Conservation (phyloP, 2,113 vertebrate genomes). For the Cololabis saira region DNA sequence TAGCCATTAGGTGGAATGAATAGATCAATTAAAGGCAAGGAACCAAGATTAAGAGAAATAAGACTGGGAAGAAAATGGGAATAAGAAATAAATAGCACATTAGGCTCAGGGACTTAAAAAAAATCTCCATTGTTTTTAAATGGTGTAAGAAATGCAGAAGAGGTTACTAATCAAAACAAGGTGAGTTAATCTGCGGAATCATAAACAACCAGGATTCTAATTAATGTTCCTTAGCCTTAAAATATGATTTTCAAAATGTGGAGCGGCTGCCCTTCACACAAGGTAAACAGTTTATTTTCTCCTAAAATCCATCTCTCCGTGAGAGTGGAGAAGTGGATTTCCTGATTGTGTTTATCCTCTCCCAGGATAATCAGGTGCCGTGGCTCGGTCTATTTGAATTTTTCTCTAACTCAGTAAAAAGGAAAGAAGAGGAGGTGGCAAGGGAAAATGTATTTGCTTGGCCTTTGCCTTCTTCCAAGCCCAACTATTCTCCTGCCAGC, state of each 20-base stretch:
- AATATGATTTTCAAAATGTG: constrained; percentile 43
- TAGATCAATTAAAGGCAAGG: constrained; percentile 97
- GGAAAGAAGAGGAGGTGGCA: constrained; percentile 49
- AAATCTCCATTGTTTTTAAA: constrained; percentile 33
- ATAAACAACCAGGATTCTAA: constrained; percentile 46
- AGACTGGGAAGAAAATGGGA: constrained; percentile 79
- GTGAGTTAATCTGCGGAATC: constrained; percentile 38
- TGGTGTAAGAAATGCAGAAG: constrained; percentile 27
- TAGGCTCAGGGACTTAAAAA: constrained; percentile 18
- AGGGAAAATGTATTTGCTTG: constrained; percentile 81
- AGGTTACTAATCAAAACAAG: constrained; percentile 36
- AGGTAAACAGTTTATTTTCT: constrained; percentile 37
- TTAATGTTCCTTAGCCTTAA: constrained; percentile 4
- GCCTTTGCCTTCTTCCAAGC: constrained; percentile 84
- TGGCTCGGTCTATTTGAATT: constrained; percentile 64
- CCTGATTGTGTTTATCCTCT: constrained; percentile 66
- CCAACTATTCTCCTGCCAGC: constrained; percentile 84
- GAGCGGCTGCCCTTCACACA: constrained; percentile 20
- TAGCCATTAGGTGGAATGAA: constrained; percentile 99
- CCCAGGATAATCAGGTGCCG: constrained; percentile 66
- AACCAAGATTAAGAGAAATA: constrained; percentile 92
- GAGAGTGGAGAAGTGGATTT: constrained; percentile 52
- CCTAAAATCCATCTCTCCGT: constrained; percentile 35
- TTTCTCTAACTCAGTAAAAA: constrained; percentile 60
- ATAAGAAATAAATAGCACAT: constrained; percentile 59